Conservation (phyloP, 2,113 vertebrate species). For the Ictalurus punctatus region DNA sequence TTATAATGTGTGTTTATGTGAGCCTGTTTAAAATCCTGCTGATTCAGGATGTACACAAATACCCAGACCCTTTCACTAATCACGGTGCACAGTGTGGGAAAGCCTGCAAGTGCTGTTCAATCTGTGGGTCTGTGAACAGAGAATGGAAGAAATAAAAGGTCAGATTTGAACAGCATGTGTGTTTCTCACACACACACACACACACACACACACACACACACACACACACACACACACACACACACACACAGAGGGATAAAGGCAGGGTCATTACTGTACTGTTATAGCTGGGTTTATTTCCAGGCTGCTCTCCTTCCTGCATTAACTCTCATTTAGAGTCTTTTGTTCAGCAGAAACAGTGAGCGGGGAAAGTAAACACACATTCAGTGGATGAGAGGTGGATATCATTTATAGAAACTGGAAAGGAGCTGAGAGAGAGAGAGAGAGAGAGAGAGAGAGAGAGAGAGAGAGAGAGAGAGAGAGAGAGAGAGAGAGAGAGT, state of each 20-base stretch:
- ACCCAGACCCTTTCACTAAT: too few relatives aligned
- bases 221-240: neutral
- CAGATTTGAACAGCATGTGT: slow-evolving; percentile 46
- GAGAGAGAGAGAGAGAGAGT: slow-evolving; percentile 14
- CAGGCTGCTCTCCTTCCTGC: slow-evolving; percentile 34
- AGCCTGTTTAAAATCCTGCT: neutral
- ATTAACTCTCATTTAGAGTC: neutral
- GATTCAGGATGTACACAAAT: too few relatives aligned
- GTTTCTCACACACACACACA: slow-evolving; percentile 35
- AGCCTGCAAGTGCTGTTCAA: neutral
- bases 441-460: slow-evolving; percentile 2
- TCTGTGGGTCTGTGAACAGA: slow-evolving; percentile 1
- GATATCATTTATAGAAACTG: neutral
- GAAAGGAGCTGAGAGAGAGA: slow-evolving; percentile 39
- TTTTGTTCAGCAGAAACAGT: slow-evolving; percentile 5
- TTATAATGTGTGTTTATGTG: too few relatives aligned
- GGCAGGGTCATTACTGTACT: slow-evolving; percentile 61
- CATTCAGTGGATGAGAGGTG: neutral
- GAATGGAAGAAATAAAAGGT: slow-evolving; percentile 19
- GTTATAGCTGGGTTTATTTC: slow-evolving; percentile 67
- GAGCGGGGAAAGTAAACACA: slow-evolving; percentile 23
- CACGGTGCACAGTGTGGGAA: neutral
- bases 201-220: too few relatives aligned
- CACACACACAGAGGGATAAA: neutral
- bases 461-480: neutral